A percentile compares a stretch with the other conserved stretches of the same genome.
Conservation (phyloP, 2,797 vertebrate species). For the Mus spretus region DNA sequence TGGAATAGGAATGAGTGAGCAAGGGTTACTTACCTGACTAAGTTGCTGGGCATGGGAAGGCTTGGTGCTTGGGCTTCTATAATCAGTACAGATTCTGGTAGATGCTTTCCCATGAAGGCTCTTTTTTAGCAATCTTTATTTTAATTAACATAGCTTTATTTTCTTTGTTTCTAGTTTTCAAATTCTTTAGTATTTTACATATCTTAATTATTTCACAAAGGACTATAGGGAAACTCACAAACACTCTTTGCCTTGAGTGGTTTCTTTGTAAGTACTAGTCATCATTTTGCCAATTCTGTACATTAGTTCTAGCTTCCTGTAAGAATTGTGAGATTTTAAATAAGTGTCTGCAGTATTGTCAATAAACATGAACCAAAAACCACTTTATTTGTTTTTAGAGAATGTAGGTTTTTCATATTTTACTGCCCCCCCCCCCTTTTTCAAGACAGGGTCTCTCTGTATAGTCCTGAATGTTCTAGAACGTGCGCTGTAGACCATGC, state of each 20-base stretch:
- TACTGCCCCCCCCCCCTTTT: fast-evolving
- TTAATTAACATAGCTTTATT: constrained; percentile 9
- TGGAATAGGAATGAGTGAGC: not conserved
- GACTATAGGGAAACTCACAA: not conserved
- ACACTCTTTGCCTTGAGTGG: not conserved
- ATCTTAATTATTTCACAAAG: constrained; percentile 19
- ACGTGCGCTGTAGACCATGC: not conserved
- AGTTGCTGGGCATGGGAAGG: not conserved
- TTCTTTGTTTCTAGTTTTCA: not conserved
- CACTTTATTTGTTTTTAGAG: not conserved
- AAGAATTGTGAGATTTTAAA: not conserved
- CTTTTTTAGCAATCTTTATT: constrained; percentile 44
- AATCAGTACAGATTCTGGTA: not conserved
- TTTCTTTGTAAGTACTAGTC: not conserved
- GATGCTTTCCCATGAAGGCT: not conserved
- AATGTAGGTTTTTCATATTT: not conserved
- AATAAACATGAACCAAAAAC: not conserved
- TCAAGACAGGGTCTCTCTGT: not conserved
- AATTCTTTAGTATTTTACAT: not conserved
- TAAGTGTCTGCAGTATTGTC: not conserved
- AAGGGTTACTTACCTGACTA: not conserved
- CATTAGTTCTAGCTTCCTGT: not conserved
- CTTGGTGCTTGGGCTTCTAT: not conserved
- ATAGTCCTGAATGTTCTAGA: not conserved
- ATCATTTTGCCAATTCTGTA: not conserved